phyloP scores from a whole-genome alignment of 2,113 vertebrate species.

The Atherinomorus stipes region DNA sequence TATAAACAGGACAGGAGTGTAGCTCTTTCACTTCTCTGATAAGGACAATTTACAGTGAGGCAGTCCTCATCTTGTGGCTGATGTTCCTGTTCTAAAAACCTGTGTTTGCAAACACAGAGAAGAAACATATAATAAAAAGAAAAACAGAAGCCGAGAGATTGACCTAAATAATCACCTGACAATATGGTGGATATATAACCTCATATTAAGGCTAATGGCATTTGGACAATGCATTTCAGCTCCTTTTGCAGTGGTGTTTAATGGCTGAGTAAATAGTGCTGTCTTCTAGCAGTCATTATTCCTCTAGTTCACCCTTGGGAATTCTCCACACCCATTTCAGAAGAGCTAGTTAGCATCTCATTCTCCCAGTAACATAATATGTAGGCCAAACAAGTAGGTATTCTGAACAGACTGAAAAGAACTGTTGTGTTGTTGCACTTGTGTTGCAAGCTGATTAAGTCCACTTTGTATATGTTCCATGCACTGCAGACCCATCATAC shows the following conservation, averaged over 20 bases:
- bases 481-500: not conserved
- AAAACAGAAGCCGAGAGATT: not conserved
- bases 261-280: slow-evolving; percentile 34
- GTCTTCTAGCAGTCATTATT: slow-evolving; percentile 52
- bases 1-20: slow-evolving; percentile 7
- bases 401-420: not conserved
- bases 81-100: not conserved
- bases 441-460: not conserved
- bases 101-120: slow-evolving; percentile 5
- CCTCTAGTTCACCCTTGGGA: slow-evolving; percentile 26
- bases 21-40: not conserved
- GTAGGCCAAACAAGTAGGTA: slow-evolving; percentile 12
- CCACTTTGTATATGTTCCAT: not conserved
- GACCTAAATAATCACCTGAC: not conserved
- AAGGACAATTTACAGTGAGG: slow-evolving; percentile 8
- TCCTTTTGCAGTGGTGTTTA: slow-evolving; percentile 34
- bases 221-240: slow-evolving; percentile 2
- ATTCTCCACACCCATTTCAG: slow-evolving; percentile 35
- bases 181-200: not conserved
- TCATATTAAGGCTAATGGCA: not conserved
- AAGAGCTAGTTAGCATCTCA: slow-evolving; percentile 28
- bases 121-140: not conserved
- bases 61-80: slow-evolving; percentile 5
- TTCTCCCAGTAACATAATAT: slow-evolving; percentile 6
- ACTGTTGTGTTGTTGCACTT: not conserved